Conservation (phyloP, 2,797 vertebrate species). For the Hylomyscus alleni region DNA sequence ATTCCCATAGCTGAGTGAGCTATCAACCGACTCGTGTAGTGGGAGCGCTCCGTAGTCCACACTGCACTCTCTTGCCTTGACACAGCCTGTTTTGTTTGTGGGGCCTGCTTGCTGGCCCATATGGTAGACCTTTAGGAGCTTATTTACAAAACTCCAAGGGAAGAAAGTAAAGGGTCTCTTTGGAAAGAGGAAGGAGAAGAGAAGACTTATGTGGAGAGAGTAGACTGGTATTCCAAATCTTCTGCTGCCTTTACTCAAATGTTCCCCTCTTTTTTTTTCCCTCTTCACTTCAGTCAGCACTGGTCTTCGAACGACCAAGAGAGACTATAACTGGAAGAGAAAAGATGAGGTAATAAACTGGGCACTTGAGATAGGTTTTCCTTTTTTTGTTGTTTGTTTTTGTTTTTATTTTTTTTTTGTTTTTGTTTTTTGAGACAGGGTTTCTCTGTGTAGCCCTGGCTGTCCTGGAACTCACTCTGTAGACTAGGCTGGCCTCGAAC, state of each 20-base stretch:
- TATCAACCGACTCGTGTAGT: fast-evolving
- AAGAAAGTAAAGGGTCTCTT: not conserved
- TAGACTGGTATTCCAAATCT: not conserved
- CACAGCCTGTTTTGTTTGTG: fast-evolving
- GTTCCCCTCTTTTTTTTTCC: not conserved
- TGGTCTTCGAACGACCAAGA: not conserved
- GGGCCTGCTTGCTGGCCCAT: not conserved
- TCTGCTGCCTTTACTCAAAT: slow-evolving; percentile 3
- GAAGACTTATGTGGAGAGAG: not conserved
- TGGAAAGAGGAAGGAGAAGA: not conserved
- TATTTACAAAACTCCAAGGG: not conserved
- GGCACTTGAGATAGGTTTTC: not conserved
- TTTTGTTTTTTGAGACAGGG: no score
- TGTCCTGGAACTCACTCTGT: no score
- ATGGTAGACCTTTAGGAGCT: not conserved
- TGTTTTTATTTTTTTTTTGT: no score
- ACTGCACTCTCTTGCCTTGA: fast-evolving
- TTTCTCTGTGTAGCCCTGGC: no score
- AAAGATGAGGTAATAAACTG: slow-evolving; percentile 58
- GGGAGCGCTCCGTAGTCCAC: not conserved
- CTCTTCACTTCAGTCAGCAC: no score
- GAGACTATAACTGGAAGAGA: slow-evolving; percentile 53
- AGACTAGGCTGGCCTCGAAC: no score
- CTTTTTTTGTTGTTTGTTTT: not conserved
- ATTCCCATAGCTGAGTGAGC: not conserved